These are phyloP conservation scores for Apotomis betuletana DNA, from an alignment of 2,888 invertebrate genomes.

Conservation along the genomic window DNA sequence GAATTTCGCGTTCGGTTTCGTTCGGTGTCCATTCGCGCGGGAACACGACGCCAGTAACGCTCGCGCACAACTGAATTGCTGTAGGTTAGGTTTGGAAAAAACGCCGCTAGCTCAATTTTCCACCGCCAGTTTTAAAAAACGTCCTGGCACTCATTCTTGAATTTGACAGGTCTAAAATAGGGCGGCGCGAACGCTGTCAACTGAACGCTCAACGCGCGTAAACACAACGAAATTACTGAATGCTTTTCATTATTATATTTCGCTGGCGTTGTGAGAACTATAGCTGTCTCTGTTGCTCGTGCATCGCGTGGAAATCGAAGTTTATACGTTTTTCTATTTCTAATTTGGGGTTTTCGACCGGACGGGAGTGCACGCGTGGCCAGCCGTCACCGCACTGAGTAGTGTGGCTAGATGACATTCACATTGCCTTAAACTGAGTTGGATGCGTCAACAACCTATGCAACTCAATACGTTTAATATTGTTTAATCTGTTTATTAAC, in stretches of 20 bases:
- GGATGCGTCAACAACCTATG: constrained; percentile 73
- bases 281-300: constrained; percentile 71
- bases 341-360: constrained; percentile 40
- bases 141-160: constrained; percentile 62
- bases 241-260: constrained; percentile 82
- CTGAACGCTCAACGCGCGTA: constrained; percentile 81
- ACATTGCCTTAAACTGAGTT: constrained; percentile 79
- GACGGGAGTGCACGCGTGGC: constrained; percentile 64
- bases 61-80: constrained; percentile 82
- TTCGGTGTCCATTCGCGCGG: constrained; percentile 56
- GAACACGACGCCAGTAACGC: constrained; percentile 71
- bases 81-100: constrained; percentile 80
- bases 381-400: constrained; percentile 75
- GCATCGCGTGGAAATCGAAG: constrained; percentile 66
- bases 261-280: constrained; percentile 68
- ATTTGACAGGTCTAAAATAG: constrained; percentile 73
- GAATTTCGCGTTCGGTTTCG: constrained; percentile 56
- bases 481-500: constrained; percentile 38
- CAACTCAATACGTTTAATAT: constrained; percentile 42
- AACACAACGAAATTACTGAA: constrained; percentile 82
- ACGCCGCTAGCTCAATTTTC: constrained; percentile 79
- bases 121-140: constrained; percentile 68
- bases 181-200: constrained; percentile 61
- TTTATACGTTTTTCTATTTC: constrained; percentile 58
- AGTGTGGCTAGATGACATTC: constrained; percentile 75